phyloP scores from a whole-genome alignment of 2,113 vertebrate species.

The Aleadryas rufinucha region DNA sequence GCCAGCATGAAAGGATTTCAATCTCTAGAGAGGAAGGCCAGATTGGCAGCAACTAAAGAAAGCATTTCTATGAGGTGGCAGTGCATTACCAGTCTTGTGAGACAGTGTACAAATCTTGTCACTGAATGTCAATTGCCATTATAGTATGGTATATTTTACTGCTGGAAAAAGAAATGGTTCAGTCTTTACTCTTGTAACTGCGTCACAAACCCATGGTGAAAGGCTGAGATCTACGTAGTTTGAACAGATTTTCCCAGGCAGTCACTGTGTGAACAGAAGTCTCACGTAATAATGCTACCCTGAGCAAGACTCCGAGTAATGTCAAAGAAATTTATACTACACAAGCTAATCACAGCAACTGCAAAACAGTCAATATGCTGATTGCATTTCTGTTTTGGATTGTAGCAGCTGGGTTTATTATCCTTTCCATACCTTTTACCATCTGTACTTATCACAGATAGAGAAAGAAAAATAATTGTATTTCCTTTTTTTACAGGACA shows the following conservation, averaged over 20 bases:
- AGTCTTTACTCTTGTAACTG: neutral
- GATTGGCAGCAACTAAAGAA: neutral
- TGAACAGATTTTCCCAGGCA: neutral
- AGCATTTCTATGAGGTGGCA: neutral
- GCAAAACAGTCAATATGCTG: neutral
- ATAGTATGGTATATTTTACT: neutral
- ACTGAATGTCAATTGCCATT: neutral
- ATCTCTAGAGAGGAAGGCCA: neutral
- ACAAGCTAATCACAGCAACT: neutral
- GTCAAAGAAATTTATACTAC: neutral
- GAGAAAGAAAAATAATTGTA: neutral
- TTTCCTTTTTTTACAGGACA: neutral
- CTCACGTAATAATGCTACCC: neutral
- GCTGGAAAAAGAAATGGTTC: neutral
- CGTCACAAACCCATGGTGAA: neutral
- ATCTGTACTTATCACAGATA: neutral
- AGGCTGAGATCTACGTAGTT: neutral
- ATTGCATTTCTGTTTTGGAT: neutral
- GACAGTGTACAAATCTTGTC: neutral
- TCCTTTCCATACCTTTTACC: neutral
- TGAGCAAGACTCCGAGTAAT: neutral
- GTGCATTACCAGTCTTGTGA: neutral
- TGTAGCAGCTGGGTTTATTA: neutral
- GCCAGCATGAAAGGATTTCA: neutral
- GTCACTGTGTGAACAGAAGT: neutral